phyloP scores from a whole-genome alignment of 64 coral and sea anemone genomes.

The Platygyra sinensis region DNA sequence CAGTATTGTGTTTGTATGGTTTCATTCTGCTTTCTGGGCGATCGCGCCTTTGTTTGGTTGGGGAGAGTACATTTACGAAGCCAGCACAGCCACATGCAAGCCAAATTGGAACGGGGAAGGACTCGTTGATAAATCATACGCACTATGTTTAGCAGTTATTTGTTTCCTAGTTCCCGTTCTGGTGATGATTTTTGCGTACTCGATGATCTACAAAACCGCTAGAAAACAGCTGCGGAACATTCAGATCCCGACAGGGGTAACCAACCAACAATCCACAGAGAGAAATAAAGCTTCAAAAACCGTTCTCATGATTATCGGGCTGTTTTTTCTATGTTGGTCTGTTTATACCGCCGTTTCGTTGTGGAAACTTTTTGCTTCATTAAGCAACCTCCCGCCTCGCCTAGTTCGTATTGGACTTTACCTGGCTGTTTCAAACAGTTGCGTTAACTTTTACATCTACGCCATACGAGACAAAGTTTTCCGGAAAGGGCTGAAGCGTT shows the following conservation, averaged over 20 bases:
- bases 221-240: conserved; percentile 36
- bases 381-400: conserved; percentile 27
- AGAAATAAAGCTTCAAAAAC: conserved; percentile 37
- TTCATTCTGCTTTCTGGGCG: conserved; percentile 69
- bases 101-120: conserved; percentile 57
- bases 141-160: conserved; percentile 44
- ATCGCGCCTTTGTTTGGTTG: conserved; percentile 50
- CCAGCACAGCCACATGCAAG: conserved; percentile 63
- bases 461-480: conserved; percentile 53
- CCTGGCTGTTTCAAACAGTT: conserved; percentile 43
- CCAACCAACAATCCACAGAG: neutral
- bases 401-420: conserved; percentile 41
- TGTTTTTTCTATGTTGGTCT: conserved; percentile 46
- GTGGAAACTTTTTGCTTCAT: conserved; percentile 38
- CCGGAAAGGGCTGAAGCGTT: neutral
- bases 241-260: neutral
- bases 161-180: conserved; percentile 43
- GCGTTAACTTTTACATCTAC: conserved; percentile 52
- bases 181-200: conserved; percentile 45
- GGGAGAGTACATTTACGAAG: conserved; percentile 65
- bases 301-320: conserved; percentile 27
- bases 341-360: conserved; percentile 34
- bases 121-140: conserved; percentile 50
- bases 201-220: conserved; percentile 51
- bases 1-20: conserved; percentile 32